Evolutionary conservation across 2,113 vertebrate genomes (phyloP).

Genomic region (Corapipo altera): DNA sequence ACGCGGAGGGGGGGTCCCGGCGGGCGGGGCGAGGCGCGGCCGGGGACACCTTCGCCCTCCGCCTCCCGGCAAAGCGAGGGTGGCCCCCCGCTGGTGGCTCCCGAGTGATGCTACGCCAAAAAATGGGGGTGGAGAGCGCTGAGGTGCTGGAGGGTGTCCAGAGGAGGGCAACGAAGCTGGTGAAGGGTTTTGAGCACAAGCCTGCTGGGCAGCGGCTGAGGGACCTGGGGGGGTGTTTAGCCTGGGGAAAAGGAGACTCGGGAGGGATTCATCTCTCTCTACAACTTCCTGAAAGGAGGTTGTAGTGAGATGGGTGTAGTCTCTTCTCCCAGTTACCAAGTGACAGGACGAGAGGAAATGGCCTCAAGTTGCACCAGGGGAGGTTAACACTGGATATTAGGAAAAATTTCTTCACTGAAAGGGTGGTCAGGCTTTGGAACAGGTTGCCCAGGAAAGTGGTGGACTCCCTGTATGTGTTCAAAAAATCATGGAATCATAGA

Average conservation of each 20-base stretch:
- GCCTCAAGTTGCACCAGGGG: not conserved
- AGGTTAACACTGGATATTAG: not conserved
- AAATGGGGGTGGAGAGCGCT: accelerated
- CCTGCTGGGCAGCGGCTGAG: not conserved
- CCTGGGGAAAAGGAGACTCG: not conserved
- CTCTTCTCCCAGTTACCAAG: not conserved
- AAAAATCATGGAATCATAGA: not conserved
- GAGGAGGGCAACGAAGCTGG: not conserved
- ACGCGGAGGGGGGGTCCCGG: not conserved
- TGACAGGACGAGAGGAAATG: not conserved
- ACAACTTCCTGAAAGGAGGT: not conserved
- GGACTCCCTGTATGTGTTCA: not conserved
- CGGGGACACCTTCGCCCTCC: not conserved
- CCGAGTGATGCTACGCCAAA: not conserved
- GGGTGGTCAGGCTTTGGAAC: not conserved
- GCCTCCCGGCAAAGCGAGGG: not conserved
- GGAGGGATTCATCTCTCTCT: too few species aligned
- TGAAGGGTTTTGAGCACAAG: not conserved
- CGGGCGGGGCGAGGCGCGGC: not conserved
- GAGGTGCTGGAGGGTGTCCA: not conserved
- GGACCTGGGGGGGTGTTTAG: not conserved
- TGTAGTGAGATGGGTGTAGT: not conserved
- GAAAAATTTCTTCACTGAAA: not conserved
- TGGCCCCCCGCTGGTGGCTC: too few species aligned
- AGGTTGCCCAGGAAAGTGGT: accelerated